These are phyloP conservation scores for Leucopsar rothschildi DNA, from an alignment of 2,113 vertebrate species.

Conservation along the genomic window DNA sequence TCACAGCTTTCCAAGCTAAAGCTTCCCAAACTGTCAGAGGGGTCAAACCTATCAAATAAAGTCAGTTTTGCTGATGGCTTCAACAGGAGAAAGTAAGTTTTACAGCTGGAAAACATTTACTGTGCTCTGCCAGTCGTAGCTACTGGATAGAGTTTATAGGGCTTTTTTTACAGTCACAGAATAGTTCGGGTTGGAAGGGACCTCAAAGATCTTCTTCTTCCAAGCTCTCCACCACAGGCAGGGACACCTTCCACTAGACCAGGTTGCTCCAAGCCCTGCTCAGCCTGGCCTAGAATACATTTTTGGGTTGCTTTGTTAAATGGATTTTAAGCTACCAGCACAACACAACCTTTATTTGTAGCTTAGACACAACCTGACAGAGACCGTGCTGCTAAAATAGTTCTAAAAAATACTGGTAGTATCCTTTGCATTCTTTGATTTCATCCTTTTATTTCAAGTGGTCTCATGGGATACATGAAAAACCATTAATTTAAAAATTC, in stretches of 20 bases:
- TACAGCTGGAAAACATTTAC: not conserved
- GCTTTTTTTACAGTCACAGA: not conserved
- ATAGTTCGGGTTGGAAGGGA: not conserved
- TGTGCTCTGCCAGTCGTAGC: not conserved
- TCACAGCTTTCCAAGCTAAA: not conserved
- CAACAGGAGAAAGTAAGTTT: not conserved
- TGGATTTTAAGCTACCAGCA: not conserved
- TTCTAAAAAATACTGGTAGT: not conserved
- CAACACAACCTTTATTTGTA: not conserved
- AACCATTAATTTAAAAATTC: rapidly evolving
- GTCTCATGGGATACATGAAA: not conserved
- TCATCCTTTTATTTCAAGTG: not conserved
- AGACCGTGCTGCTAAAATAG: not conserved
- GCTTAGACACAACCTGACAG: not conserved
- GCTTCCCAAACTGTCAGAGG: not conserved
- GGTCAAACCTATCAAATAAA: not conserved
- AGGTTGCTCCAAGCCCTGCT: not conserved
- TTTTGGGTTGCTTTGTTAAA: not conserved
- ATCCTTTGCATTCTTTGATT: not conserved
- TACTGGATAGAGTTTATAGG: not conserved
- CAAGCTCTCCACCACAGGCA: not conserved
- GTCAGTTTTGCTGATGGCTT: not conserved
- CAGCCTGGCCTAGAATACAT: not conserved
- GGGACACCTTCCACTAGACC: not conserved
- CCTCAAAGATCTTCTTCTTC: not conserved